Evolutionary conservation across 2,888 invertebrate genomes (phyloP).

Genomic region (Coelinius sp.): DNA sequence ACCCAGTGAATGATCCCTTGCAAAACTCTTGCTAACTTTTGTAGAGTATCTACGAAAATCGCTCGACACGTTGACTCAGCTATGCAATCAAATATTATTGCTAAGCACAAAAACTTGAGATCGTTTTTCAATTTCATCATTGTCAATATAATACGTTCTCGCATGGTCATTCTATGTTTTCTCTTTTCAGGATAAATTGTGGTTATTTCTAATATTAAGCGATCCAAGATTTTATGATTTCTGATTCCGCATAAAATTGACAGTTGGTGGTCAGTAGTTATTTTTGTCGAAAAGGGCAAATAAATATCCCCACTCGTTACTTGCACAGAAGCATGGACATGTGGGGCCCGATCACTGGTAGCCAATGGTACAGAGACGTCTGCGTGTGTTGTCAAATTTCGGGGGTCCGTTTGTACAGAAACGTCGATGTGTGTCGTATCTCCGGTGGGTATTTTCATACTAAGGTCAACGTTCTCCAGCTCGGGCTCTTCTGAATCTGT

Average conservation of each 20-base stretch:
- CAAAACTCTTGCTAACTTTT: background rate
- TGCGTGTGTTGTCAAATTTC: background rate
- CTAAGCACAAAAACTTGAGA: background rate
- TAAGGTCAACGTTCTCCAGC: too few relatives aligned
- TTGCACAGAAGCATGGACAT: background rate
- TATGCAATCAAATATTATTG: background rate
- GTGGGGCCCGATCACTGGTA: too few relatives aligned
- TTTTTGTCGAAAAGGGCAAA: background rate
- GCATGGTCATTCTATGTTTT: background rate
- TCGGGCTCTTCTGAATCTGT: too few relatives aligned
- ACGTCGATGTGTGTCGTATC: background rate
- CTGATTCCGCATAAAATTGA: background rate
- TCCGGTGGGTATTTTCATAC: too few relatives aligned
- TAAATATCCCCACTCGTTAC: background rate
- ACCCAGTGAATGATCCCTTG: background rate
- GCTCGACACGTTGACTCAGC: constrained; percentile 9
- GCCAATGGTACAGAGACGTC: too few relatives aligned
- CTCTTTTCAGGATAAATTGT: background rate
- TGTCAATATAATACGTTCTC: background rate
- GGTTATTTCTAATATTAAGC: background rate
- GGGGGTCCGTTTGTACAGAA: background rate
- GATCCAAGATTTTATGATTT: background rate
- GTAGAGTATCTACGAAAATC: background rate
- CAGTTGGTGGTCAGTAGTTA: background rate
- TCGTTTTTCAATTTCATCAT: constrained; percentile 14